Conservation (phyloP, 1,140 invertebrate genomes). For the Tetragonula clypearis region DNA sequence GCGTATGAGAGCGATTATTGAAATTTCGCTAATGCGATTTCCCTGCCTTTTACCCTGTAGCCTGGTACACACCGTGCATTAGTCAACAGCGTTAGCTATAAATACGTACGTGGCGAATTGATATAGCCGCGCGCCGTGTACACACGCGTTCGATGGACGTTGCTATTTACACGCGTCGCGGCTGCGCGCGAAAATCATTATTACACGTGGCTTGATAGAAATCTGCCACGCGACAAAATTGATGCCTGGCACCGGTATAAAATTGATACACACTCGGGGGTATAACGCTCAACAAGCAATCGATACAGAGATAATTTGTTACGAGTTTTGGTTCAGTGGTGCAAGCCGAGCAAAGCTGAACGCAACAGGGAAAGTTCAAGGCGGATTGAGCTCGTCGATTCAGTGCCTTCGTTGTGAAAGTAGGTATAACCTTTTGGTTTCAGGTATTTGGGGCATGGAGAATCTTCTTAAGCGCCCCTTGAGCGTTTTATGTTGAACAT, state of each 20-base stretch:
- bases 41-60: conserved; percentile 6
- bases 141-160: neutral
- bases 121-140: neutral
- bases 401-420: neutral
- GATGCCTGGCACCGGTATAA: neutral
- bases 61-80: neutral
- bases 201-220: neutral
- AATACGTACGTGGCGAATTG: neutral
- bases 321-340: neutral
- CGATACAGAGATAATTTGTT: neutral
- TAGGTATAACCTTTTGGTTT: no score
- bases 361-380: neutral
- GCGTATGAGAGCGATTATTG: conserved; percentile 64
- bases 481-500: no score
- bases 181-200: neutral
- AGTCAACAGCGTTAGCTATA: no score
- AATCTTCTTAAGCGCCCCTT: no score
- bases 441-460: no score
- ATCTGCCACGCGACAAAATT: neutral
- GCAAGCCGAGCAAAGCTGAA: no score
- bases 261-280: neutral
- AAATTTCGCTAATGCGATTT: conserved; percentile 65
- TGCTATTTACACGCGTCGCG: neutral
- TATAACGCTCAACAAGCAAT: neutral
- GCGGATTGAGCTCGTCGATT: neutral